Conservation (phyloP, 2,113 vertebrate genomes). For the human region GRCh38 chr12:69736501-69737000, state of each 20-base stretch:
- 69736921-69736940: background rate
- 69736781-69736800: background rate
- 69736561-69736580: too few relatives aligned
- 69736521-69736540: too few relatives aligned
- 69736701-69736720: constrained; percentile 14
- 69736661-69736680: too few relatives aligned
- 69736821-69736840: background rate
- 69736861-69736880: background rate
- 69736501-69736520: too few relatives aligned
- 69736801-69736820: background rate
- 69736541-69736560: too few relatives aligned
- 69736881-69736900: background rate
- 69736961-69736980: background rate
- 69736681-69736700: background rate
- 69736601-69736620: too few relatives aligned
- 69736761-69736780: background rate
- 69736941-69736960: background rate
- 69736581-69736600: too few relatives aligned
- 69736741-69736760: background rate
- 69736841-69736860: background rate
- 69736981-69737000: background rate
- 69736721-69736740: background rate
- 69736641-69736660: too few relatives aligned
- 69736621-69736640: too few relatives aligned
- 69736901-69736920: background rate